Conservation (phyloP, 2,113 vertebrate species). For the Stictonetta naevosa region DNA sequence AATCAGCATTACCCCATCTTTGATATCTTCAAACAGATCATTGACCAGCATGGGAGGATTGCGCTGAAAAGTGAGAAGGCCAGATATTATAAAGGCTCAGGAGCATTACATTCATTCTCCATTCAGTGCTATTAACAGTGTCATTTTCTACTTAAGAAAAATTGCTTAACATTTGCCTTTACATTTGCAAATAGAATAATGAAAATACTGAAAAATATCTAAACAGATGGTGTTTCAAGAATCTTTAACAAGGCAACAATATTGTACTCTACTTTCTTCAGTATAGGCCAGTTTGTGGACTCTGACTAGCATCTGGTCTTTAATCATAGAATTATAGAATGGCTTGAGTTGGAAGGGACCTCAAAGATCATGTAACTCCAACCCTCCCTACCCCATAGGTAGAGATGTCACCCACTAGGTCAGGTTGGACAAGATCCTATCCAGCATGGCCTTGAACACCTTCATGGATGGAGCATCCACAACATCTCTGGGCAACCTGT, state of each 20-base stretch:
- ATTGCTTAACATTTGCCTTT: neutral
- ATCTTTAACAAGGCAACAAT: neutral
- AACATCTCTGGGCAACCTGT: no score
- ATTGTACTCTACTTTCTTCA: neutral
- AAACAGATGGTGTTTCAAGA: neutral
- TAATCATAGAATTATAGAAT: neutral
- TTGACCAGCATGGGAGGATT: constrained; percentile 90
- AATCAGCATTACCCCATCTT: constrained; percentile 91
- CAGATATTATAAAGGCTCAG: neutral
- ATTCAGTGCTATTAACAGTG: neutral
- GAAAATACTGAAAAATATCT: neutral
- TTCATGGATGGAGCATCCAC: no score
- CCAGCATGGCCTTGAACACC: no score
- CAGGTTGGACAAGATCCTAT: no score
- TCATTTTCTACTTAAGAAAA: neutral
- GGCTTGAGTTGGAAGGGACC: no score
- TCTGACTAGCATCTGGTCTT: neutral
- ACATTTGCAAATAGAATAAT: neutral
- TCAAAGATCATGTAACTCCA: no score
- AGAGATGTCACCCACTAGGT: no score
- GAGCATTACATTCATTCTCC: neutral
- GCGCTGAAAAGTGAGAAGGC: constrained; percentile 75
- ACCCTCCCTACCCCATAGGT: no score
- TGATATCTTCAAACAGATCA: constrained; percentile 95
- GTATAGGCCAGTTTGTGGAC: neutral